These are phyloP conservation scores for Pterobdella sp. DNA, from an alignment of 2,888 invertebrate species.

Conservation along the genomic window DNA sequence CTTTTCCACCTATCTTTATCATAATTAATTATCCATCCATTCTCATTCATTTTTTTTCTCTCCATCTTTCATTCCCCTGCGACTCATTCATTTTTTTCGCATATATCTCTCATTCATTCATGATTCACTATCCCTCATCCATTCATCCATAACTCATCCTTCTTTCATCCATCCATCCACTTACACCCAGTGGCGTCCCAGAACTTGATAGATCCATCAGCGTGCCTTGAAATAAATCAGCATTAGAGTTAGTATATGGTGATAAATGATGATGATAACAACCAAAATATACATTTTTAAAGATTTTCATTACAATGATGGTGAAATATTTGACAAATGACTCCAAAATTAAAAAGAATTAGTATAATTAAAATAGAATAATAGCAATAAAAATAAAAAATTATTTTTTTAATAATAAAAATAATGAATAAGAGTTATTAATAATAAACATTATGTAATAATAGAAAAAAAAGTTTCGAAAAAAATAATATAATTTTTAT, in stretches of 20 bases:
- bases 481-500: too few relatives aligned
- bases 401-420: too few relatives aligned
- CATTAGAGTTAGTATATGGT: not conserved
- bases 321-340: too few relatives aligned
- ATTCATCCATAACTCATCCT: not conserved
- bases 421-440: too few relatives aligned
- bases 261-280: not conserved
- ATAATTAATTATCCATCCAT: not conserved
- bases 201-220: constrained; percentile 91
- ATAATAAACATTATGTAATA: too few relatives aligned
- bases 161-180: constrained; percentile 15
- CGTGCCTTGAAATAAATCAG: constrained; percentile 59
- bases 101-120: not conserved
- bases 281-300: not conserved
- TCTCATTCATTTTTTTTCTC: not conserved
- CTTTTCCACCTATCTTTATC: not conserved
- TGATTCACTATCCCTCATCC: not conserved
- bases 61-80: not conserved
- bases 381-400: too few relatives aligned
- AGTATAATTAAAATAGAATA: too few relatives aligned
- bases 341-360: too few relatives aligned
- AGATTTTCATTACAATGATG: not conserved
- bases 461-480: too few relatives aligned
- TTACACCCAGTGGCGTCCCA: constrained; percentile 40
- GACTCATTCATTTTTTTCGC: not conserved